Conservation (phyloP, 2,888 invertebrate genomes). For the Platypus cylindrus region DNA sequence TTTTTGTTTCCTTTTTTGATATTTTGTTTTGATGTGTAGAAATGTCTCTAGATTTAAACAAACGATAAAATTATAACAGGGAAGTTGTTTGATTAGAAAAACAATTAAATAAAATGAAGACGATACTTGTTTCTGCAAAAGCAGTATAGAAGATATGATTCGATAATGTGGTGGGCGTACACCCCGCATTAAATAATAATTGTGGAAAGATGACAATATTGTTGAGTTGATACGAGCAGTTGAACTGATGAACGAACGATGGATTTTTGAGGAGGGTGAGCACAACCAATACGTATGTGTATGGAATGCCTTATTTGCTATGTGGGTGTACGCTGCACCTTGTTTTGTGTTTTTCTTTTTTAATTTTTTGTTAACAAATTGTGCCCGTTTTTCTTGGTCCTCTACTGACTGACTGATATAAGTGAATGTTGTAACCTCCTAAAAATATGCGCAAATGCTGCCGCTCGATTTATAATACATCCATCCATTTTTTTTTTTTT, state of each 20-base stretch:
- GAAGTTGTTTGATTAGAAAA: conserved; percentile 14
- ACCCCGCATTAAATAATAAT: conserved; percentile 9
- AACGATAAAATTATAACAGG: no score
- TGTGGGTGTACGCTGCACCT: conserved; percentile 35
- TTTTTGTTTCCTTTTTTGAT: no score
- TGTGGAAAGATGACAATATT: neutral
- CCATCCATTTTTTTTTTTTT: no score
- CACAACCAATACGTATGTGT: no score
- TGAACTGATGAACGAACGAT: neutral
- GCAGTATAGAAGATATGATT: conserved; percentile 1
- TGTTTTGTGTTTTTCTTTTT: no score
- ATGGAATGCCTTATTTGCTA: conserved; percentile 17
- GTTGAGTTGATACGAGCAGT: conserved; percentile 1
- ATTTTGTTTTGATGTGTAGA: conserved; percentile 13
- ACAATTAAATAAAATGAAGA: conserved; percentile 3
- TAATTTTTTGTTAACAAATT: no score
- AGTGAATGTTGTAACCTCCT: no score
- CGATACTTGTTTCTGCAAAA: no score
- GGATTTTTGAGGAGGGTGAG: conserved; percentile 10
- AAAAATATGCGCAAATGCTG: no score
- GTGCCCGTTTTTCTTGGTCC: no score
- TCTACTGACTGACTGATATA: no score
- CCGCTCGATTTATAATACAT: no score
- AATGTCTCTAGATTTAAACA: conserved; percentile 8
- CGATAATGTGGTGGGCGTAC: conserved; percentile 15